These are phyloP conservation scores for Myripristis murdjan DNA, from an alignment of 2,797 vertebrate species.

Conservation along the genomic window DNA sequence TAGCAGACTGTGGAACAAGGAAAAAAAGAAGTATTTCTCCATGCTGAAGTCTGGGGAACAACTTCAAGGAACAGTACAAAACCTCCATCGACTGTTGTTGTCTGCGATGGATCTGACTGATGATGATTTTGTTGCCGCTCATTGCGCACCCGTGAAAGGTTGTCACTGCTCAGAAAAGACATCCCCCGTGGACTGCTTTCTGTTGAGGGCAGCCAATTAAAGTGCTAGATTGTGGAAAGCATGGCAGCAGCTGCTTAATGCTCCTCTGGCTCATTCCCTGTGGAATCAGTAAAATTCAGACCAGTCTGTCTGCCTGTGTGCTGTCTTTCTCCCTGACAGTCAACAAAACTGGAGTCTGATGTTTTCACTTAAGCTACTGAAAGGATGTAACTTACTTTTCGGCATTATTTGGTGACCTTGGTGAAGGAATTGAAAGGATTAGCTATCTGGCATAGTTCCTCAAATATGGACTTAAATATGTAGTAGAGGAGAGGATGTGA, in stretches of 20 bases:
- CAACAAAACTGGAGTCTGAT: constrained; percentile 42
- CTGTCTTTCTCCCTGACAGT: constrained; percentile 24
- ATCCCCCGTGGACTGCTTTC: constrained; percentile 67
- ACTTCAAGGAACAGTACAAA: constrained; percentile 35
- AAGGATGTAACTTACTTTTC: background rate
- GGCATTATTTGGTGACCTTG: background rate
- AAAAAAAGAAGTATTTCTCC: too few relatives aligned
- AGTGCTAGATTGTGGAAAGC: constrained; percentile 60
- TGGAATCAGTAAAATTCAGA: constrained; percentile 46
- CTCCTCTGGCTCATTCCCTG: constrained; percentile 41
- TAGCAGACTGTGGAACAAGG: constrained; percentile 13
- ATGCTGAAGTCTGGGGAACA: constrained; percentile 14
- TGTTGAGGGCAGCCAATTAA: constrained; percentile 75
- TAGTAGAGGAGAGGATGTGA: background rate
- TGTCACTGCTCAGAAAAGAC: constrained; percentile 73
- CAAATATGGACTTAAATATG: constrained; percentile 12
- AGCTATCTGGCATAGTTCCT: constrained; percentile 3
- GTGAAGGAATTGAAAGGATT: constrained; percentile 1
- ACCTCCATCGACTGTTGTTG: constrained; percentile 40
- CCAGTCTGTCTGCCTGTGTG: background rate
- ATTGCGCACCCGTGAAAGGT: constrained; percentile 67
- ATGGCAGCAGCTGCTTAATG: constrained; percentile 63
- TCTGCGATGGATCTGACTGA: constrained; percentile 68
- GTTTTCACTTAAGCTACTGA: constrained; percentile 27
- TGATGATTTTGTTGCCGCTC: constrained; percentile 74